Evolutionary conservation across 2,113 vertebrate genomes (phyloP).

Genomic region (Progne subis): DNA sequence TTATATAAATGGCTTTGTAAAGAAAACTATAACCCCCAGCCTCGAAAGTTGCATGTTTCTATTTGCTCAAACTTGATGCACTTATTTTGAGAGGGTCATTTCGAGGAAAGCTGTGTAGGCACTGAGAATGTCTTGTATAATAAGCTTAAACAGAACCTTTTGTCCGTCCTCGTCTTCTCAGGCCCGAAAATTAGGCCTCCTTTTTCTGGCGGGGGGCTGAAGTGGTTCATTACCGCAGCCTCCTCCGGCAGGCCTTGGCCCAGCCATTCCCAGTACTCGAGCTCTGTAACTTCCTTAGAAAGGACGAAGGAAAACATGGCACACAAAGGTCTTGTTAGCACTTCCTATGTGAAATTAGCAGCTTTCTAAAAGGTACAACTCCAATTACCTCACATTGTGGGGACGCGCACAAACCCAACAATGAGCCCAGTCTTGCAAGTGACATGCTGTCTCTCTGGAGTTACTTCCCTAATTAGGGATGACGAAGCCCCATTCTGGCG

Average conservation of each 20-base stretch:
- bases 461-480: slow-evolving; percentile 99
- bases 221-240: slow-evolving; percentile 99
- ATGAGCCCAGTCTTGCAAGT: slow-evolving; percentile 82
- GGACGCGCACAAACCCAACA: slow-evolving; percentile 84
- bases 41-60: slow-evolving; percentile 98
- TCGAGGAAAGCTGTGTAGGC: slow-evolving; percentile 92
- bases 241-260: slow-evolving; percentile 90
- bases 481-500: slow-evolving; percentile 91
- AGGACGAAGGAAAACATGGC: slow-evolving; percentile 97
- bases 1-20: slow-evolving; percentile 91
- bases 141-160: slow-evolving; percentile 99
- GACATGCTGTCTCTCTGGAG: slow-evolving; percentile 89
- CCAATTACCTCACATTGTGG: slow-evolving; percentile 98
- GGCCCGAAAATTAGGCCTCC: slow-evolving; percentile 96
- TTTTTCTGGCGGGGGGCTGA: slow-evolving; percentile 93
- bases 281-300: slow-evolving; percentile 94
- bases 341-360: slow-evolving; percentile 99
- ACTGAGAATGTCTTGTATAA: slow-evolving; percentile 97
- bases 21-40: slow-evolving; percentile 97
- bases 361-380: slow-evolving; percentile 99
- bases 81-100: slow-evolving; percentile 99
- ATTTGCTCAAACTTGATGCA: slow-evolving; percentile 97
- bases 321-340: slow-evolving; percentile 99
- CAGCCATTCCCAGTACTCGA: slow-evolving; percentile 94
- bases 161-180: slow-evolving; percentile 96